Conservation (phyloP, 2,888 invertebrate genomes). For the Mystacides longicornis region DNA sequence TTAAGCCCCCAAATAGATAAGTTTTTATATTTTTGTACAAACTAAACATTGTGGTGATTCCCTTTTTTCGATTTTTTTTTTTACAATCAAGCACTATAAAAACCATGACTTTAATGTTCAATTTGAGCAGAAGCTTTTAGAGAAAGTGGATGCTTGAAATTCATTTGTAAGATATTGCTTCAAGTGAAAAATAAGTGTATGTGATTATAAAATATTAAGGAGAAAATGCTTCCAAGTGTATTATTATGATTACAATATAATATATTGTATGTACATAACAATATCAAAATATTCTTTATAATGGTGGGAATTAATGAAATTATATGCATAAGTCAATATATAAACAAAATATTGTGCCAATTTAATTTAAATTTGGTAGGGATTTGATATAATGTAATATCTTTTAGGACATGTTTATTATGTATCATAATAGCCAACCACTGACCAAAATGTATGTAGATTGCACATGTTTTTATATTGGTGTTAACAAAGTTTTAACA, state of each 20-base stretch:
- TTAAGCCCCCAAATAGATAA: constrained; percentile 7
- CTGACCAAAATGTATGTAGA: not conserved
- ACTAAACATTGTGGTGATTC: constrained; percentile 5
- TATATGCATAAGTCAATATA: not conserved
- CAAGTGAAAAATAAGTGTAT: not conserved
- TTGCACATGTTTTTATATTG: not conserved
- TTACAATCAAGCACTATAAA: too few species aligned
- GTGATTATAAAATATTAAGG: not conserved
- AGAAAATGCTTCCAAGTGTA: not conserved
- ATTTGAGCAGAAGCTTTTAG: too few species aligned
- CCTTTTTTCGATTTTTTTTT: too few species aligned
- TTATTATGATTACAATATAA: too few species aligned
- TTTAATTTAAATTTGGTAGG: not conserved
- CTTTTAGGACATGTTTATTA: not conserved
- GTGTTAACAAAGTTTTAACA: too few species aligned
- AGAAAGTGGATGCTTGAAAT: too few species aligned
- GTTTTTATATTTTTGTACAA: constrained; percentile 21
- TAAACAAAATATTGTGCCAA: not conserved
- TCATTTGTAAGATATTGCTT: not conserved
- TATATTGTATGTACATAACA: not conserved
- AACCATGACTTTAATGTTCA: too few species aligned
- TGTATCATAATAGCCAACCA: not conserved
- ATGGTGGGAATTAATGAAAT: not conserved
- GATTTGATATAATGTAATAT: not conserved
- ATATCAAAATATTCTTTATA: not conserved